Percentiles rank a stretch among this genome's conserved stretches.
Conservation (phyloP, 1,140 invertebrate species). For the Muscidifurax raptorellus region DNA sequence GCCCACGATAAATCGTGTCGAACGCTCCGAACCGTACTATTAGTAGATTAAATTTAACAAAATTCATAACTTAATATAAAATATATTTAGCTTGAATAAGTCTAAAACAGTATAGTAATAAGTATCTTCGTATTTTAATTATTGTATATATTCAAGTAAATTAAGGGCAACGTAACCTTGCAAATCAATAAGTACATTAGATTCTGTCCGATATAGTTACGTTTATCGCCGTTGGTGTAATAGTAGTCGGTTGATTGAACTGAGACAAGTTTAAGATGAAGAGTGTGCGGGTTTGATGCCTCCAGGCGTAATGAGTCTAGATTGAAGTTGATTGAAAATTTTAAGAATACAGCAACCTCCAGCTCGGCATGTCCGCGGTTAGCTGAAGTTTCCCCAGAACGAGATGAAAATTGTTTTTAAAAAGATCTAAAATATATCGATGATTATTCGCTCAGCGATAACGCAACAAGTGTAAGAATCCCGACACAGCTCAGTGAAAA, state of each 20-base stretch:
- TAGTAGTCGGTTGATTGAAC: constrained; percentile 13
- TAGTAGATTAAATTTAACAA: too few relatives aligned
- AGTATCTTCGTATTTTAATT: background rate
- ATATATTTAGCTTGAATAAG: too few relatives aligned
- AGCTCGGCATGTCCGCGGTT: too few relatives aligned
- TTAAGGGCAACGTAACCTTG: background rate
- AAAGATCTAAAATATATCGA: too few relatives aligned
- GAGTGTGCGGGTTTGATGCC: background rate
- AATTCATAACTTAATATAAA: too few relatives aligned
- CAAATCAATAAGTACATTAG: background rate
- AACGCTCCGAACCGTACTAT: too few relatives aligned
- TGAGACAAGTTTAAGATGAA: constrained; percentile 26
- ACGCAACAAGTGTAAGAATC: background rate
- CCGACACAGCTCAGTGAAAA: too few relatives aligned
- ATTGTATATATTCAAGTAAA: background rate
- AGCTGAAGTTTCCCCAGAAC: background rate
- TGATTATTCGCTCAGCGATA: too few relatives aligned
- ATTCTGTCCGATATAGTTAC: background rate
- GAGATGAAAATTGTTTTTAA: too few relatives aligned
- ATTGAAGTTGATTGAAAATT: constrained; percentile 62
- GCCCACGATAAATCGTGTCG: background rate
- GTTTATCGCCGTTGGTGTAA: background rate
- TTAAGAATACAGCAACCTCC: constrained; percentile 41
- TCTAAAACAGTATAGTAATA: background rate
- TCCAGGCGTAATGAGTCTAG: constrained; percentile 51